Evolutionary conservation across 2,113 vertebrate species (phyloP), one percentile per base, ranked within the genome.

Genomic region (Myotis brandtii): DNA sequence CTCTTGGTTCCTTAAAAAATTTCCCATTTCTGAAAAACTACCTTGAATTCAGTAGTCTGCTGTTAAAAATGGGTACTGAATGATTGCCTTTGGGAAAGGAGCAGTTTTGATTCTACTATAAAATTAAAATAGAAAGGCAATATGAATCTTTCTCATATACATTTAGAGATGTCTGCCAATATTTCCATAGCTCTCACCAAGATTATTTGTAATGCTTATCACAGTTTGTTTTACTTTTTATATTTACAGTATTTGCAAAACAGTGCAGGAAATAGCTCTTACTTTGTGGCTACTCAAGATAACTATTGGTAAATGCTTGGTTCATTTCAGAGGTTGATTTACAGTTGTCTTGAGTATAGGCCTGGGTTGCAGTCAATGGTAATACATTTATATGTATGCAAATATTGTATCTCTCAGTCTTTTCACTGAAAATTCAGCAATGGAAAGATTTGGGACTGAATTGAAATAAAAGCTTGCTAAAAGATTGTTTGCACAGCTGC

Each of bases 401-500:
- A 96, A 97, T 92, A 72, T 81, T 93, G 43, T 40, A 92, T 96
- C 79, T 50, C 18, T 92, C 46, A 94, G 32, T 89, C 34, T 97
- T 96, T 94, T 95, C 64, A 92, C 96, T 96, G 50, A 96, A 87
- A 87, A 91, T 72, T 95, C 66, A 81, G 89, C 72, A 89, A 93
- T 91, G 95, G 30, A 0, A 46, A 92, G 70, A 87, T 94, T 96
- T 97, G 92, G 96, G 90, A 94, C 90, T 97, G 94, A 92, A 96
- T 87, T 96, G 93, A 96, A 98, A 88, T 89, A 98, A 94, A 96
- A 97, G 94, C 95, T 96, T 92, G 95, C 90, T 94, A 96, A 97
- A 97, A 96, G 89, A 96, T 96, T 98, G 97, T 99, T 99, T 98
- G 96, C 88, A 98, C 98, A 98, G 98, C 98, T 98, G 98, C 96